Conservation (phyloP, 2,113 vertebrate species). For the Artemisiospiza belli region DNA sequence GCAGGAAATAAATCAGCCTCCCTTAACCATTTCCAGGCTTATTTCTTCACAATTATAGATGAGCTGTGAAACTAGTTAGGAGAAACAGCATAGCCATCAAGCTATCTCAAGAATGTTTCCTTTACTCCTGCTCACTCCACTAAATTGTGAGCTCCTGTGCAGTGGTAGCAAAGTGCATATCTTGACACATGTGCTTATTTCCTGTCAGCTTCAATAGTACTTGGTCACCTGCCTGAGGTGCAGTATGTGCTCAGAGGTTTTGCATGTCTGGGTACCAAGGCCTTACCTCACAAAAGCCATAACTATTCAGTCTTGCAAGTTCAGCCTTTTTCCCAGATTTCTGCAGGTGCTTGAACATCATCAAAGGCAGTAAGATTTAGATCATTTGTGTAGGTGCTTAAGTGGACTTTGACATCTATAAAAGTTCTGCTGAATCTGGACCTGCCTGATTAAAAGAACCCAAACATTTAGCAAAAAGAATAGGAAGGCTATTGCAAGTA, state of each 20-base stretch:
- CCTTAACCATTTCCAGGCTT: neutral
- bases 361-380: neutral
- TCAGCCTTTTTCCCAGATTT: neutral
- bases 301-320: neutral
- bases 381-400: neutral
- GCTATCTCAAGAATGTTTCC: neutral
- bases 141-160: neutral
- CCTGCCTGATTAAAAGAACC: neutral
- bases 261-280: neutral
- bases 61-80: neutral
- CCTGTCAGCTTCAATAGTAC: neutral
- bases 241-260: neutral
- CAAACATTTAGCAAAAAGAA: neutral
- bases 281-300: neutral
- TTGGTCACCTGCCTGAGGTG: neutral
- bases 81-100: neutral
- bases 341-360: neutral
- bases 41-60: neutral
- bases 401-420: neutral
- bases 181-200: neutral
- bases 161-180: neutral
- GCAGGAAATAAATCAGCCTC: neutral
- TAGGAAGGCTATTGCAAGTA: neutral
- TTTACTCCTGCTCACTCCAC: neutral
- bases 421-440: constrained; percentile 4